Conservation (phyloP, 2,888 invertebrate species). For the Reticulitermes lucifugus region DNA sequence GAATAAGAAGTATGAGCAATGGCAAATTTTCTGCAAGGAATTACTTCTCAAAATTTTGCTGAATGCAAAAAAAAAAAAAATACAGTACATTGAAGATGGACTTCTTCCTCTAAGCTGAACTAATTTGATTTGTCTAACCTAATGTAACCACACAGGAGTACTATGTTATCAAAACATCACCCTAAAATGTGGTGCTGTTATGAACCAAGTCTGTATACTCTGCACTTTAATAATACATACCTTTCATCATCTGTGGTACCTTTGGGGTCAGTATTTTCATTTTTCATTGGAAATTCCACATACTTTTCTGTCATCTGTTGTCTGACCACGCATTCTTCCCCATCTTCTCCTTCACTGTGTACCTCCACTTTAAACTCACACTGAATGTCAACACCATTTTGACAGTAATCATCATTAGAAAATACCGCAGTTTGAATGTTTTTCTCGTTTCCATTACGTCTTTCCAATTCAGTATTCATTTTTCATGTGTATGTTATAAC, state of each 20-base stretch:
- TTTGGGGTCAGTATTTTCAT: conserved; percentile 32
- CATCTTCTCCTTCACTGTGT: conserved; percentile 4
- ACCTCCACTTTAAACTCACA: conserved; percentile 23
- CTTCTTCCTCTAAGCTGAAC: no score
- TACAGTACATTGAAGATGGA: neutral
- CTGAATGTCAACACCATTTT: neutral
- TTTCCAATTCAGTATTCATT: conserved; percentile 8
- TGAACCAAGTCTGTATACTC: neutral
- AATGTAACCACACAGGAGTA: no score
- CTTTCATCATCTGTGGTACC: conserved; percentile 49
- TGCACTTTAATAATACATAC: neutral
- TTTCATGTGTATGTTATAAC: neutral
- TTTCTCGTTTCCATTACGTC: neutral
- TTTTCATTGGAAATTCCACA: conserved; percentile 3
- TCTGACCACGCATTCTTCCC: neutral
- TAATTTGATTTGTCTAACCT: no score
- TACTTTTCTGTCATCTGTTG: neutral
- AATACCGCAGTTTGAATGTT: neutral
- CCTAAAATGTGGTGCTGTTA: neutral
- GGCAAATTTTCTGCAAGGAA: no score
- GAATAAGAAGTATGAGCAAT: no score
- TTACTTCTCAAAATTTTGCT: neutral
- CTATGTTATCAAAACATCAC: neutral
- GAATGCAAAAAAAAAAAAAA: neutral
- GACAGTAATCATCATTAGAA: neutral